These are phyloP conservation scores for Leptinotarsa juncta DNA, from an alignment of 2,888 invertebrate genomes.

Conservation along the genomic window DNA sequence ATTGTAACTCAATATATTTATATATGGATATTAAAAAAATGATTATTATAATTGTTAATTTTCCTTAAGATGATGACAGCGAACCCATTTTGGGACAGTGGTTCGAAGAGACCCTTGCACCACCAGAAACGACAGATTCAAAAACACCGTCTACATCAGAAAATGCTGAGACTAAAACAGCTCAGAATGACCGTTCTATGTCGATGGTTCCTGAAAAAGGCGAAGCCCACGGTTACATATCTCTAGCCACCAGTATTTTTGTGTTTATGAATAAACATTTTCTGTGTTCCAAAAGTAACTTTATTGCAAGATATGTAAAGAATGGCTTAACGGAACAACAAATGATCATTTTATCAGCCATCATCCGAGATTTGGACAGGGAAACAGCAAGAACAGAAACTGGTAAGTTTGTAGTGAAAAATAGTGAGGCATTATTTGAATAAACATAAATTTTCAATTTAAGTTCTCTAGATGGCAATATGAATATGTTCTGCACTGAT, in stretches of 20 bases:
- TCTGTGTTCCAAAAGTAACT: constrained; percentile 78
- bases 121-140: constrained; percentile 76
- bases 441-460: too few species aligned
- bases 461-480: too few species aligned
- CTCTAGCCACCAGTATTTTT: constrained; percentile 88
- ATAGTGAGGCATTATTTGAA: constrained; percentile 8
- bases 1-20: too few species aligned
- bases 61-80: constrained; percentile 75
- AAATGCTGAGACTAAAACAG: constrained; percentile 67
- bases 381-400: constrained; percentile 88
- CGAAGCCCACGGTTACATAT: constrained; percentile 86
- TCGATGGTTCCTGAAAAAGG: constrained; percentile 81
- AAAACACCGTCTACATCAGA: constrained; percentile 68
- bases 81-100: constrained; percentile 91
- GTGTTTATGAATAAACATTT: constrained; percentile 86
- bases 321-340: constrained; percentile 85
- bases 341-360: constrained; percentile 87
- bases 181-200: constrained; percentile 65
- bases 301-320: constrained; percentile 76
- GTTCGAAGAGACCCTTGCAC: constrained; percentile 94
- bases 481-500: too few species aligned
- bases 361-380: constrained; percentile 90
- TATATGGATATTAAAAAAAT: neutral
- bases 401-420: constrained; percentile 61
- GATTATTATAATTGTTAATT: constrained; percentile 24